These are phyloP conservation scores for Siniperca undulata DNA, from an alignment of 2,797 vertebrate genomes.

Conservation along the genomic window DNA sequence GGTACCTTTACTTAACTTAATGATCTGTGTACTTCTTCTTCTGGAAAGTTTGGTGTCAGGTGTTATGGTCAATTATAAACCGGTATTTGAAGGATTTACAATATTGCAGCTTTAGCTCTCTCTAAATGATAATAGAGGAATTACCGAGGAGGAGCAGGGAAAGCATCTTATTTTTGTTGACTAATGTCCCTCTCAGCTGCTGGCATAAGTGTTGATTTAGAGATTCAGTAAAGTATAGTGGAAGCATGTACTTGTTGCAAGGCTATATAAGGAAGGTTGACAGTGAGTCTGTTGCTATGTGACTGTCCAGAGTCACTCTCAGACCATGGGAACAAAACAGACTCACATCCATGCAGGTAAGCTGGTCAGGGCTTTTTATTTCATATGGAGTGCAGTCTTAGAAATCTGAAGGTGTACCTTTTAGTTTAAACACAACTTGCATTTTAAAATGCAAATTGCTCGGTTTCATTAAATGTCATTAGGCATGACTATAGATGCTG, in stretches of 20 bases:
- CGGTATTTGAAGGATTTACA: conserved; percentile 73
- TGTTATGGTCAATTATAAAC: conserved; percentile 68
- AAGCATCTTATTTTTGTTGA: conserved; percentile 80
- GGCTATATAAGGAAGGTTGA: conserved; percentile 74
- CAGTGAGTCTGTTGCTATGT: conserved; percentile 26
- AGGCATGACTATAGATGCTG: background rate
- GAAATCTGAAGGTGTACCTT: too few species aligned
- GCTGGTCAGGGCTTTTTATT: conserved; percentile 26
- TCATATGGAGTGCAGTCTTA: background rate
- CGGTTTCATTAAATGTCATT: background rate
- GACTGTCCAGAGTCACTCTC: conserved; percentile 45
- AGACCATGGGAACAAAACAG: conserved; percentile 71
- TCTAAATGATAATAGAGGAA: conserved; percentile 70
- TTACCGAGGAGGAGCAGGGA: conserved; percentile 58
- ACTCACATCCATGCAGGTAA: conserved; percentile 69
- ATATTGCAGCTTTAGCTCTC: conserved; percentile 74
- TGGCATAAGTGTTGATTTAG: conserved; percentile 58
- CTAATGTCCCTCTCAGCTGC: conserved; percentile 68
- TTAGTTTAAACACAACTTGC: background rate
- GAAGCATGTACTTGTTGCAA: conserved; percentile 46
- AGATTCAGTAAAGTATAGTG: conserved; percentile 61
- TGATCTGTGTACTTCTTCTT: conserved; percentile 50
- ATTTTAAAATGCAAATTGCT: background rate
- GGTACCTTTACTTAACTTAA: conserved; percentile 15
- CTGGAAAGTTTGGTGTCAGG: conserved; percentile 65